A percentile compares a stretch with the other conserved stretches of the same genome.
Conservation (phyloP, 2,113 vertebrate genomes). For the Tragulus kanchil region DNA sequence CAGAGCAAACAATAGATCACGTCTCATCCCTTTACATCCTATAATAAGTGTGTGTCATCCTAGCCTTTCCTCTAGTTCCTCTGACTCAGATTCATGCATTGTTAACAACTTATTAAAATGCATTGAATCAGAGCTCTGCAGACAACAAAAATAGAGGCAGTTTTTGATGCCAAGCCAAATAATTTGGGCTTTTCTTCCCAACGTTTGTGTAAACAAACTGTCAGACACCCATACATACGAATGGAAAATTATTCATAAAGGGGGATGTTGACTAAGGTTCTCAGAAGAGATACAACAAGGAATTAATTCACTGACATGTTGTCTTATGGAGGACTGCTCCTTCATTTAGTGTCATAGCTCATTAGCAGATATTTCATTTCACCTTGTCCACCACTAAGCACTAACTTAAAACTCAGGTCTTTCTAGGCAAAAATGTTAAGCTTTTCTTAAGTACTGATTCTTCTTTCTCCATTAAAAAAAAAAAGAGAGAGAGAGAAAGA, state of each 20-base stretch:
- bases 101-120: conserved; percentile 81
- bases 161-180: conserved; percentile 78
- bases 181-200: conserved; percentile 77
- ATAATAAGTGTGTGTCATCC: conserved; percentile 49
- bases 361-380: conserved; percentile 65
- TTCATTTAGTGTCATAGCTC: conserved; percentile 15
- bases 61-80: background rate
- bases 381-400: conserved; percentile 16
- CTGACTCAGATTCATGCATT: conserved; percentile 67
- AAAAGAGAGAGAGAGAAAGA: background rate
- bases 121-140: conserved; percentile 78
- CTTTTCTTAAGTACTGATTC: background rate
- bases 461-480: background rate
- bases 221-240: conserved; percentile 73
- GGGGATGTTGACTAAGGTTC: conserved; percentile 37
- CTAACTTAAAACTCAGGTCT: conserved; percentile 50
- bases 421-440: conserved; percentile 42
- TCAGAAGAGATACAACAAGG: conserved; percentile 49
- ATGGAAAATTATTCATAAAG: conserved; percentile 72
- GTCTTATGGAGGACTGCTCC: conserved; percentile 39
- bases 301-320: conserved; percentile 62
- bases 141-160: conserved; percentile 78
- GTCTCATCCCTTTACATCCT: conserved; percentile 47
- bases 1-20: conserved; percentile 47
- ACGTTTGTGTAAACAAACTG: conserved; percentile 84